A percentile compares a stretch with the other conserved stretches of the same genome.
These are phyloP conservation scores for Panthera uncia DNA, from an alignment of 2,113 vertebrate species.

Conservation along the genomic window DNA sequence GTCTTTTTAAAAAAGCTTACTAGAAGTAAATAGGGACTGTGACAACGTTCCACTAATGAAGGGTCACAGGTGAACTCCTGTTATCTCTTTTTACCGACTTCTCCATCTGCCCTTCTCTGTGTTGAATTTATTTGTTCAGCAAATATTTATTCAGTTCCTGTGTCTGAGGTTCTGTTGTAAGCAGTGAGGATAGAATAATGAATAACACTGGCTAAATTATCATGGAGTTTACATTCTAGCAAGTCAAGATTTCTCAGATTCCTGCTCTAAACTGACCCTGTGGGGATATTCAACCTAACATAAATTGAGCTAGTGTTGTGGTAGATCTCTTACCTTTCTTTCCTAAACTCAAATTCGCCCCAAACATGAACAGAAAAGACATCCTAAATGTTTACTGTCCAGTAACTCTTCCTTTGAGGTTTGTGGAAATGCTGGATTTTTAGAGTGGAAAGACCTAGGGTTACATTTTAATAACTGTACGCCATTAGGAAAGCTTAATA, in stretches of 20 bases:
- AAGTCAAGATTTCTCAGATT: neutral
- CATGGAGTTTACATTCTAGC: neutral
- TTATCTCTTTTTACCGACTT: conserved; percentile 7
- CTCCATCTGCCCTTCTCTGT: neutral
- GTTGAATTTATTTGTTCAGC: conserved; percentile 31
- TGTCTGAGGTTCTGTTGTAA: neutral
- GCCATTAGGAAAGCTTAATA: neutral
- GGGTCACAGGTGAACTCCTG: neutral
- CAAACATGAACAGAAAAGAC: conserved; percentile 36
- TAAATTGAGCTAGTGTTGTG: neutral
- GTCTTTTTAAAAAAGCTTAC: neutral
- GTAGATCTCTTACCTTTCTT: conserved; percentile 27
- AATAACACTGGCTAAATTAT: conserved; percentile 16
- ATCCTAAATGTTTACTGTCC: conserved; percentile 17
- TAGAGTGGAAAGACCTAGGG: neutral
- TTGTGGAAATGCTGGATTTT: conserved; percentile 10
- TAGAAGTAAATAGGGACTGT: neutral
- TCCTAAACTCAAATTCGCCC: neutral
- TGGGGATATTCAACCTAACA: neutral
- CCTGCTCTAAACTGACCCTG: neutral
- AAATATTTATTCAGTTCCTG: conserved; percentile 32
- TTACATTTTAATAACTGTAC: neutral
- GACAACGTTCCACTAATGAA: neutral
- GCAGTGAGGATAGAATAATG: neutral
- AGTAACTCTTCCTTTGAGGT: conserved; percentile 17